These are phyloP conservation scores for Pterocles orientalis DNA, from an alignment of 2,113 vertebrate genomes.

Conservation along the genomic window DNA sequence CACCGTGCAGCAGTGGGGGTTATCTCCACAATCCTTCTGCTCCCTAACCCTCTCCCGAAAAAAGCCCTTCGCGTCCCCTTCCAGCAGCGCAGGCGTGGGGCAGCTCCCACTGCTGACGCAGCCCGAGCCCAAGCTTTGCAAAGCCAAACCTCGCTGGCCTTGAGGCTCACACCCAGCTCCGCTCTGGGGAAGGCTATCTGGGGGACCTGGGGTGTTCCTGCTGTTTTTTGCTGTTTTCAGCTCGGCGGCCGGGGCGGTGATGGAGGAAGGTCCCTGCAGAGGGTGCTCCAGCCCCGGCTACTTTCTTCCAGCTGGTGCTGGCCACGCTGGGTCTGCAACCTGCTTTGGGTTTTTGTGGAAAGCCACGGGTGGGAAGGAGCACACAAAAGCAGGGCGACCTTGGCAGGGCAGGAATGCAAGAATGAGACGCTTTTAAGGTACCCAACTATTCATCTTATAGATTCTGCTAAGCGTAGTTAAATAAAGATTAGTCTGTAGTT, in stretches of 20 bases:
- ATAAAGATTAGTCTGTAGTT: no score
- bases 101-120: background rate
- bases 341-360: background rate
- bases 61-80: accelerated
- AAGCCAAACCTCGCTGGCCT: background rate
- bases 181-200: accelerated
- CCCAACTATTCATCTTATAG: no score
- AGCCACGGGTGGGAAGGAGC: background rate
- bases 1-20: background rate
- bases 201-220: background rate
- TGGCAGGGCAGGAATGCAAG: background rate
- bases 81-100: accelerated
- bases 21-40: background rate
- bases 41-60: background rate
- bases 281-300: constrained; percentile 46
- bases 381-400: background rate
- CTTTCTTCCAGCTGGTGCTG: background rate
- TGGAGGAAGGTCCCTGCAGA: constrained; percentile 49
- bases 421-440: no score
- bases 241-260: background rate
- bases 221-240: no score
- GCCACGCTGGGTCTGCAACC: background rate
- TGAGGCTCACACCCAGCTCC: accelerated
- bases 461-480: no score
- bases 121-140: accelerated